These are phyloP conservation scores for Ia io DNA, from an alignment of 2,113 vertebrate genomes.

Conservation along the genomic window DNA sequence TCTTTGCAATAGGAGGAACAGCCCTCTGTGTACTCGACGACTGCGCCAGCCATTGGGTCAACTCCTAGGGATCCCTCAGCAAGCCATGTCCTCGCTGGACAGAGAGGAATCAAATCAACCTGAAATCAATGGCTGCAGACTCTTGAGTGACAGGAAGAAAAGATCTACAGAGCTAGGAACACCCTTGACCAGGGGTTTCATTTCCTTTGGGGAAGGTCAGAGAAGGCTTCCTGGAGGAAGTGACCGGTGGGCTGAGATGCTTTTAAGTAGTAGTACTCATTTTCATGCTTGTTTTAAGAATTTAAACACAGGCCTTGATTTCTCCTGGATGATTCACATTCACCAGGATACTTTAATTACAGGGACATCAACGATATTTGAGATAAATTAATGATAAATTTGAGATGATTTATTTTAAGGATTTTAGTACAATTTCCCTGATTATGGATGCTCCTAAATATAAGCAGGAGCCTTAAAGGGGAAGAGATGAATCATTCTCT, in stretches of 20 bases:
- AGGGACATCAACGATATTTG: not conserved
- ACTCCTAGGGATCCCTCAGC: fast-evolving
- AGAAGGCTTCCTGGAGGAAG: not conserved
- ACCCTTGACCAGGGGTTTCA: no score
- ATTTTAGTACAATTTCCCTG: not conserved
- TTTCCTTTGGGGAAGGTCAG: not conserved
- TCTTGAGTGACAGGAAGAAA: not conserved
- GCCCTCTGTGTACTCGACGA: fast-evolving
- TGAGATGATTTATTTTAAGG: constrained; percentile 40
- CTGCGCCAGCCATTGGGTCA: not conserved
- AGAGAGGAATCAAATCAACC: not conserved
- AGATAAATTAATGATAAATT: not conserved
- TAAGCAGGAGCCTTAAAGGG: not conserved
- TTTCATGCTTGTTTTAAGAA: not conserved
- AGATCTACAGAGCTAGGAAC: not conserved
- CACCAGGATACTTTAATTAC: not conserved
- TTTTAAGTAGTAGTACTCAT: not conserved
- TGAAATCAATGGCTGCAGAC: not conserved
- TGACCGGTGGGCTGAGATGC: not conserved
- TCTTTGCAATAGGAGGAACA: not conserved
- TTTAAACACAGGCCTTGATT: not conserved
- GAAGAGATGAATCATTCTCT: not conserved
- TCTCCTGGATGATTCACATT: not conserved
- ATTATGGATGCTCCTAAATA: not conserved
- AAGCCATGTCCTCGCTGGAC: fast-evolving